Conservation (phyloP, 2,797 vertebrate genomes). For the Mus minutoides region DNA sequence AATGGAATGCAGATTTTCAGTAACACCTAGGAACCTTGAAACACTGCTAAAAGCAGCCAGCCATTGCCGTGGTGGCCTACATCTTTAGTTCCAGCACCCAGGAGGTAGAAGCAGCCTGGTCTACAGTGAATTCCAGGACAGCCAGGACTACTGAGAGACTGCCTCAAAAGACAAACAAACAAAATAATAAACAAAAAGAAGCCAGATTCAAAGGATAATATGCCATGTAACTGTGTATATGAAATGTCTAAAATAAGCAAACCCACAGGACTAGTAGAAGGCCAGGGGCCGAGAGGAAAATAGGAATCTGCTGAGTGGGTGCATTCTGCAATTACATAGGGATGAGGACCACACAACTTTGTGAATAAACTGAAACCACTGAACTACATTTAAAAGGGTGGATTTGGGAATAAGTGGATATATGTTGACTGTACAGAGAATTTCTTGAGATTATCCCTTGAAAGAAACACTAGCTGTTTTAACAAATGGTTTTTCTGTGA, state of each 20-base stretch:
- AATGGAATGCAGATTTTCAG: background rate
- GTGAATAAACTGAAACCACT: conserved; percentile 23
- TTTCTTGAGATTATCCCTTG: background rate
- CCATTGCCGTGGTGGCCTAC: background rate
- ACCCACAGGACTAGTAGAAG: background rate
- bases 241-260: background rate
- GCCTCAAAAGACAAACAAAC: background rate
- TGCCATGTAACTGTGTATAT: background rate
- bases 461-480: conserved; percentile 40
- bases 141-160: background rate
- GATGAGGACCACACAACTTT: background rate
- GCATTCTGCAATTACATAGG: background rate
- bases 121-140: background rate
- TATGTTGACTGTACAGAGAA: background rate
- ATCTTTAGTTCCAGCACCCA: background rate
- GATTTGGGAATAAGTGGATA: background rate
- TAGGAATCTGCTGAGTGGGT: background rate
- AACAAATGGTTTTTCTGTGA: conserved; percentile 29
- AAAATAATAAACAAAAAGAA: background rate
- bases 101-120: background rate
- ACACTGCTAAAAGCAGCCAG: background rate
- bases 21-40: background rate
- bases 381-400: conserved; percentile 4
- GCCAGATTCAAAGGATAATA: background rate
- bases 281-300: background rate